A percentile compares a stretch with the other conserved stretches of the same genome.
phyloP scores from a whole-genome alignment of 2,113 vertebrate species.

The Limnothrissa miodon region DNA sequence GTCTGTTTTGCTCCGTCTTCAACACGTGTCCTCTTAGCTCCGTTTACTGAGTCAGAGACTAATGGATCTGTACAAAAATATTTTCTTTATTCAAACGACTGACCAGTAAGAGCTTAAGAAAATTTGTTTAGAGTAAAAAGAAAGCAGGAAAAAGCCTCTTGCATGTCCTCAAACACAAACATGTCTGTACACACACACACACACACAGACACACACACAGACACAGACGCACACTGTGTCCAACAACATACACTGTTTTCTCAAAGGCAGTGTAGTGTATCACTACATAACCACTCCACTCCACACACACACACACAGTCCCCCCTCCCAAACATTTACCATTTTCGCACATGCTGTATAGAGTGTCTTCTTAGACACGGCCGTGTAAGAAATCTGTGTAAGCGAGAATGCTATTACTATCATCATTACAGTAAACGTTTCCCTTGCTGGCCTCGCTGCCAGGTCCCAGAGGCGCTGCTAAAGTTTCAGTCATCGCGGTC shows the following conservation, averaged over 20 bases:
- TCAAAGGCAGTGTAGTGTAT: background rate
- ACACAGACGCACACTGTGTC: constrained; percentile 25
- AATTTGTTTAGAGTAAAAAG: constrained; percentile 1
- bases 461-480: constrained; percentile 59
- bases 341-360: background rate
- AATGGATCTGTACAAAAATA: constrained; percentile 50
- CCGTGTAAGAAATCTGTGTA: constrained; percentile 44
- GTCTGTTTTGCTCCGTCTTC: constrained; percentile 9
- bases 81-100: constrained; percentile 45
- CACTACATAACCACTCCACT: background rate
- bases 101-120: background rate
- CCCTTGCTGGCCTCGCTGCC: constrained; percentile 52
- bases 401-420: constrained; percentile 61
- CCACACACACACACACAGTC: background rate
- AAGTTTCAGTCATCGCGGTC: constrained; percentile 57
- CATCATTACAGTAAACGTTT: constrained; percentile 61
- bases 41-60: constrained; percentile 57
- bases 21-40: constrained; percentile 56
- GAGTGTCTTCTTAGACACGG: background rate
- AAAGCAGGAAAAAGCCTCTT: constrained; percentile 5
- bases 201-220: background rate
- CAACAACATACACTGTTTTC: constrained; percentile 5
- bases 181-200: background rate
- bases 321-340: background rate
- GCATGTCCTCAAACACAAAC: background rate